Base-by-base conservation (phyloP, 2,113 vertebrate species). In the Laterallus jamaicensis region DNA sequence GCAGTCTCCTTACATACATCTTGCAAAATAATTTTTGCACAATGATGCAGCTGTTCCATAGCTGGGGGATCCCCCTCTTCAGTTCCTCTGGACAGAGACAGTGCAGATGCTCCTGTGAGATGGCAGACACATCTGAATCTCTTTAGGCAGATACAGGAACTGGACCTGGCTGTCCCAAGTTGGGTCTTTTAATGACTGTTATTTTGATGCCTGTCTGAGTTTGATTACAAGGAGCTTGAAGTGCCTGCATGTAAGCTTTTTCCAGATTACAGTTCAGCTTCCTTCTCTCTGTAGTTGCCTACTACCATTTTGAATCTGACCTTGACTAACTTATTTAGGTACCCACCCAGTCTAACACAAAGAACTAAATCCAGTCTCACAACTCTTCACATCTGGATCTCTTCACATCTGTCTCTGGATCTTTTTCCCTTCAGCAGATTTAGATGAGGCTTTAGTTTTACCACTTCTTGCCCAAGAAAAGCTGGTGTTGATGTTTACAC, bases 81-180 rank as follows among this genome's bases (percentile, higher is more conserved):
- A 31, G 28, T 63, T 12, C 7, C 9, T 63, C 52, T 40, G 31
- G 26, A 49, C 28, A 70, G 39, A 68, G 58, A 10, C 16, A 25
- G 50, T 31, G 67, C 32, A 69, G 37, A 10, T 2, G 2, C 10
- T 76, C 24, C 29, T 28, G 16, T 21, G 71, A 79, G 32, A 8
- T 28, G 12, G 44, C 16, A 88, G 59, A 50, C 0, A 1, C 0
- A 0, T 62, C 63, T 82, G 32, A 54, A 66, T 37, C 16, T 7
- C 39, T 28, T 60, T 22, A 39, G 40, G 32, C 6, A 52, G 59
- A 4, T 31, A 26, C 24, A 62, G 39, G 14, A 59, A 32, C 42
- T 75, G 78, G 67, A 52, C n/a, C 39, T 87, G 10, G 11, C 31
- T 37, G 18, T 32, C 31, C 37, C 67, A 71, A 21, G 7, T 2